Evolutionary conservation across 2,113 vertebrate species (phyloP), one percentile per base, ranked within the genome.

Genomic region (Laticauda laticaudata): DNA sequence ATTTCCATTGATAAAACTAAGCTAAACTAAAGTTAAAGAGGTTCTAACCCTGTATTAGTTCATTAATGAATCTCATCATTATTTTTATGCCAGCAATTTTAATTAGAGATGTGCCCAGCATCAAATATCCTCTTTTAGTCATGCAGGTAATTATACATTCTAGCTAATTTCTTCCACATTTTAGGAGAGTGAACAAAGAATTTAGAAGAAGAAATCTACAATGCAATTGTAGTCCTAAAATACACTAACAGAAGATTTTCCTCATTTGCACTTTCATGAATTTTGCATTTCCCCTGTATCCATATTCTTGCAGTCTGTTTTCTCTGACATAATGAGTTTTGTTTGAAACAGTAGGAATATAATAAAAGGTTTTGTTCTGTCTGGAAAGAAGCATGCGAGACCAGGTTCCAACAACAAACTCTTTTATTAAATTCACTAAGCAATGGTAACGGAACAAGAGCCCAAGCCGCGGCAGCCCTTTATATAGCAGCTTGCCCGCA

Each of bases 21-120:
- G 88, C 95, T 96, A 96, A 96, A 95, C 91, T 69, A 61, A 96
- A 96, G 87, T 93, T 92, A 89, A 96, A 96, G 90, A 95, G 91
- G 55, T 94, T 95, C 90, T 97, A 91, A 87, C 95, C 85, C 95
- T 95, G 92, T 2, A 69, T 91, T 57, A 43, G 88, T 96, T 96
- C 95, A 93, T 92, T 93, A 96, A 94, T 94, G 56, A 4, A 64
- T 96, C 92, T 92, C 81, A 93, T 94, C 96, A 86, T 64, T 95
- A 95, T 96, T 92, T 59, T 97, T 89, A 97, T 92, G 56, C 48
- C 88, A 94, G 86, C 34, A 81, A 43, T 94, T 96, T 96, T 96
- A 97, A 95, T 97, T 95, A 92, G 61, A 57, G 24, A 89, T 88
- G 94, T 61, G 24, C 61, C 90, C 34, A 92, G 56, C 64, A 86